Evolutionary conservation across 2,797 vertebrate species (phyloP), one percentile per base, ranked within the genome.

Genomic region (Liparis tanakae): DNA sequence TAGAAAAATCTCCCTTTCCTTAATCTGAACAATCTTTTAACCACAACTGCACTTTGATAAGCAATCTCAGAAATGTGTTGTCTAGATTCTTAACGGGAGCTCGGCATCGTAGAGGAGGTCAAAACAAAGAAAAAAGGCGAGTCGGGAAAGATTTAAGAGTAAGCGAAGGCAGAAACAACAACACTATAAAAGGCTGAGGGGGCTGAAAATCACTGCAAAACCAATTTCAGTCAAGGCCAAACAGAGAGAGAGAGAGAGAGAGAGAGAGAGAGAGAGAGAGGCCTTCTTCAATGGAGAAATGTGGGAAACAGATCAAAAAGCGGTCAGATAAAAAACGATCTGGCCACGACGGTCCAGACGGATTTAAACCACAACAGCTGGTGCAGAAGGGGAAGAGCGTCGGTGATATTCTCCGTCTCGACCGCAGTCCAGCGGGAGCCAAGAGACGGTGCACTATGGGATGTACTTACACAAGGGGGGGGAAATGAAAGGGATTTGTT

Each of bases 351-450:
- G 44, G 65, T 71, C 80, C 65, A 84, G 82, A 84, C 83, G 81
- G 84, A 91, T 87, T 90, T 76, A 90, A 92, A 91, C 87, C 90
- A 88, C 90, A 91, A 87, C 91, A 93, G 91, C 91, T 93, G 90
- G 87, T 82, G 81, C 67, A 87, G 75, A 78, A 61, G 82, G 55
- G 69, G 80, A 77, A 84, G 81, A 87, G 88, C 85, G 88, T 85
- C 84, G 74, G 79, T 81, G 87, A 85, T 70, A 74, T 78, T 76
- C 78, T 88, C 74, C 10, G 14, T 81, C 85, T 74, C 60, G 60
- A 88, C 82, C 85, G 9, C 83, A 75, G 78, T 76, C 70, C 76
- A 65, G 70, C 70, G 22, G 72, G 81, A 87, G 85, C 90, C 88
- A 84, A 86, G 71, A 82, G 67, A 77, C 54, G n/a, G 75, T 76